Conservation (phyloP, 2,888 invertebrate genomes). For the Lottia gigantea region DNA sequence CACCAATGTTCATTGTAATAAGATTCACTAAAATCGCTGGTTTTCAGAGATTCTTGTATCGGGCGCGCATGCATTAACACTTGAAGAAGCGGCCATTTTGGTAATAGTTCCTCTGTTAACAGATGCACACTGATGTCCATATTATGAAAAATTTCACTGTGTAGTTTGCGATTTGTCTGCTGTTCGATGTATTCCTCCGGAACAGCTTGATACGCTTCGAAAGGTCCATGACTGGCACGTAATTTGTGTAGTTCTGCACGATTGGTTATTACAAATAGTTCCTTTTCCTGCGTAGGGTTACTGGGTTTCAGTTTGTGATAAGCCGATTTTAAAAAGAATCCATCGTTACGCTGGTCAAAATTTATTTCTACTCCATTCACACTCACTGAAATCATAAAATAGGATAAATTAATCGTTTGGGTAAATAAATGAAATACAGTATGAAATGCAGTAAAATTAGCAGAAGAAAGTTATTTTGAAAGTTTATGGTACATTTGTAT, state of each 20-base stretch:
- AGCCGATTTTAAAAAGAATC: conserved; percentile 70
- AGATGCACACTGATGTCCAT: conserved; percentile 93
- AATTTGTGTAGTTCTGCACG: conserved; percentile 91
- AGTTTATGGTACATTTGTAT: too few species aligned
- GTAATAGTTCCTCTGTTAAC: conserved; percentile 85
- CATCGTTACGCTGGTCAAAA: conserved; percentile 60
- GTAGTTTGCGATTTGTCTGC: conserved; percentile 29
- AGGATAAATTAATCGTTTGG: background rate
- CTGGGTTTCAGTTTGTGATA: conserved; percentile 50
- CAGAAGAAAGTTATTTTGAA: too few species aligned
- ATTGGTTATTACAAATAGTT: conserved; percentile 91
- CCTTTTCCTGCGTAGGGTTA: conserved; percentile 73
- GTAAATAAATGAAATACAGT: too few species aligned
- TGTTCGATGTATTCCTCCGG: conserved; percentile 73
- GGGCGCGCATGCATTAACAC: conserved; percentile 86
- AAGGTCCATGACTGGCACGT: conserved; percentile 92
- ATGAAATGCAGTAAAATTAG: too few species aligned
- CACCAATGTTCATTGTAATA: conserved; percentile 49
- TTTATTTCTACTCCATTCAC: conserved; percentile 52
- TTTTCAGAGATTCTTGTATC: conserved; percentile 68
- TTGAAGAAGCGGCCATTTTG: conserved; percentile 90
- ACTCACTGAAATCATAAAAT: conserved; percentile 41
- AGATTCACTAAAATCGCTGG: conserved; percentile 28
- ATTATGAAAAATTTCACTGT: conserved; percentile 49
- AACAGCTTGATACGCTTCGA: conserved; percentile 93